Evolutionary conservation across 2,888 invertebrate species (phyloP).

Genomic region (Formica aserva): DNA sequence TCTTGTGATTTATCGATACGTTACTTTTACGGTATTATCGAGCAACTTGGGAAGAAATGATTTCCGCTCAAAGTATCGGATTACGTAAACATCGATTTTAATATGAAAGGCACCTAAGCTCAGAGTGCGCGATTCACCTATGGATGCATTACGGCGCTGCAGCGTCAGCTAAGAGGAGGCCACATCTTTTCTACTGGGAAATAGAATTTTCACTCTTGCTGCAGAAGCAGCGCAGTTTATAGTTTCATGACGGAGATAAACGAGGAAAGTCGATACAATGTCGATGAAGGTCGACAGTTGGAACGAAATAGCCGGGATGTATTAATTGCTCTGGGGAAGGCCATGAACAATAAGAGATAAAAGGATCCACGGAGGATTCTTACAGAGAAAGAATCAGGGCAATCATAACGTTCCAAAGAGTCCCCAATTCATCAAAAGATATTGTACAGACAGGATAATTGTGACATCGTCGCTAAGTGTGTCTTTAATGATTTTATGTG

Average conservation of each 20-base stretch:
- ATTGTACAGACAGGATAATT: not conserved
- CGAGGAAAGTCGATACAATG: constrained; percentile 72
- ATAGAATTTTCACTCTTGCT: constrained; percentile 71
- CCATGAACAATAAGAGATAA: constrained; percentile 23
- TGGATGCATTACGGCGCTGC: constrained; percentile 58
- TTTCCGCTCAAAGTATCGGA: constrained; percentile 1
- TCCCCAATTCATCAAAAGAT: not conserved
- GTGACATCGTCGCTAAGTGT: not conserved
- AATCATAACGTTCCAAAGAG: constrained; percentile 25
- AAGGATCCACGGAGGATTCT: constrained; percentile 16
- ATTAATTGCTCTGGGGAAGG: constrained; percentile 68
- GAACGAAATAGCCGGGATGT: constrained; percentile 63
- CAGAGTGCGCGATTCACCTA: constrained; percentile 61
- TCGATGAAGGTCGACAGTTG: constrained; percentile 65
- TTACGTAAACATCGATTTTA: constrained; percentile 61
- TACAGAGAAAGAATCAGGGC: not conserved
- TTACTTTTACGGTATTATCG: constrained; percentile 25
- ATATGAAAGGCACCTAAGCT: constrained; percentile 54
- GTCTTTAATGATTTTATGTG: not conserved
- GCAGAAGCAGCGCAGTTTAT: constrained; percentile 55
- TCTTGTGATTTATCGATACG: constrained; percentile 15
- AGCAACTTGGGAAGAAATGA: constrained; percentile 8
- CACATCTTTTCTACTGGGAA: constrained; percentile 63
- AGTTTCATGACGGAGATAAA: constrained; percentile 71
- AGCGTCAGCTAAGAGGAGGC: constrained; percentile 62